Base-by-base conservation (phyloP, 2,113 vertebrate species). In the Eubucco bourcierii region DNA sequence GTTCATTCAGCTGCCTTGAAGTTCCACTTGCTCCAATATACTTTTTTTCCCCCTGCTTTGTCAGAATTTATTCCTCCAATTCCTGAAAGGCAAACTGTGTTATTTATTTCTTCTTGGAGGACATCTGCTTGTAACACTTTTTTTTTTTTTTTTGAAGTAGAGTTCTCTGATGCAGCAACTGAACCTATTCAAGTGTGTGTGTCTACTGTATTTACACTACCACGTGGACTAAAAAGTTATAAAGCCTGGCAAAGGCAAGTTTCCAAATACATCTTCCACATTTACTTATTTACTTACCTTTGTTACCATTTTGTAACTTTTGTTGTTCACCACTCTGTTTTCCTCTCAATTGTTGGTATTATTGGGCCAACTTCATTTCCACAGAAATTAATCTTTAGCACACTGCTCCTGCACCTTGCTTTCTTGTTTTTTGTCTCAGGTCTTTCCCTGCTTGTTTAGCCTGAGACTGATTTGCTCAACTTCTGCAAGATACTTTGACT, bases 121-220 rank as follows among this genome's bases (percentile, higher is more conserved):
- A 70, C 3, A 18, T 66, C 15, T 85, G 23, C 21, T 90, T 91
- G 91, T 95, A 94, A 93, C 90, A n/a, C n/a, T n/a, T n/a, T n/a
- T n/a, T n/a, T n/a, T n/a, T n/a, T 67, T 60, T 75, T 95, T 71
- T 25, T 83, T 47, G 47, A 31, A 91, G 31, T 7, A 70, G 37
- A 65, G 11, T 67, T 88, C 82, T 83, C 41, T 72, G n/a, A 21
- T 71, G 76, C 60, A 74, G 41, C 28, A 74, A 37, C 25, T 70
- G 59, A 89, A n/a, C 5, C 8, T 34, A 53, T 73, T 81, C 74
- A 71, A 71, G 47, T 1, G 0, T 39, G 47, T 1, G 0, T 39
- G 6, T 55, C 29, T 63, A 29, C 66, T 16, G 4, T 34, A 46
- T 91, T 66, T 87, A 72, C 72, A 67, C 27, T 71, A 47, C 72